Conservation (phyloP, 2,113 vertebrate genomes). For the Siniperca chuatsi region DNA sequence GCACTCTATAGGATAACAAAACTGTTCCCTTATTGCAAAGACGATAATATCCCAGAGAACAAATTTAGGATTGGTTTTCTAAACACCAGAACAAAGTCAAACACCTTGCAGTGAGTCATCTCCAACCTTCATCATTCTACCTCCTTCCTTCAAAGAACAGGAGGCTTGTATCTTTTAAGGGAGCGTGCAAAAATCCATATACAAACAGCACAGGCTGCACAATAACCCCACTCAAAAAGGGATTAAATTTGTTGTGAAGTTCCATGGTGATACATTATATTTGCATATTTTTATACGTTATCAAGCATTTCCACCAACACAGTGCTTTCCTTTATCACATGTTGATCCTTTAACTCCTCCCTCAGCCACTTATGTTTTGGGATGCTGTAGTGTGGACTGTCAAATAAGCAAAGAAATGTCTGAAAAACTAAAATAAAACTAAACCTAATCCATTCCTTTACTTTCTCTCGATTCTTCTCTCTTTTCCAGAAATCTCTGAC, state of each 20-base stretch:
- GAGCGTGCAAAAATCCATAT: neutral
- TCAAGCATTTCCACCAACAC: neutral
- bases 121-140: neutral
- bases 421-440: neutral
- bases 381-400: neutral
- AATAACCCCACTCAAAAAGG: neutral
- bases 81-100: neutral
- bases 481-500: neutral
- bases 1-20: neutral
- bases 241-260: slow-evolving; percentile 21
- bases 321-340: neutral
- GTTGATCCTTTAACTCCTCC: slow-evolving; percentile 8
- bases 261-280: neutral
- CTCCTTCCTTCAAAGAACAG: neutral
- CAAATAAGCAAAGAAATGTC: neutral
- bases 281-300: slow-evolving; percentile 5
- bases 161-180: neutral
- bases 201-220: neutral
- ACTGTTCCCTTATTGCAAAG: neutral
- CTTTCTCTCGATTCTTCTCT: neutral
- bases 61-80: neutral
- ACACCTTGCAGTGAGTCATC: neutral
- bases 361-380: neutral
- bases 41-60: neutral
- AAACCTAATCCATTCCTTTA: neutral